Base-by-base conservation (phyloP, 2,888 invertebrate genomes). In the Adelognathus sp. region DNA sequence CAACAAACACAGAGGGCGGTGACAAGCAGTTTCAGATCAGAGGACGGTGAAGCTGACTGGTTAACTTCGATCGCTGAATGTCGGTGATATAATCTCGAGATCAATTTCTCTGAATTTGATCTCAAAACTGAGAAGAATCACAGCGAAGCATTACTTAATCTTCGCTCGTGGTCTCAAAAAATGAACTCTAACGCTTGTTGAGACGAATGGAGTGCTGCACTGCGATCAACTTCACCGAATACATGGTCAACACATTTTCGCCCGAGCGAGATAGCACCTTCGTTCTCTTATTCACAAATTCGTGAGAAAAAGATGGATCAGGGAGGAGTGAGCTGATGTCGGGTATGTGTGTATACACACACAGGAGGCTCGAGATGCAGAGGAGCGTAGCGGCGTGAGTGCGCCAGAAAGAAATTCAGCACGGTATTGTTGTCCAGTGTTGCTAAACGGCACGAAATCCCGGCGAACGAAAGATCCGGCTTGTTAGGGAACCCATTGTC, bases 401-500 rank as follows among this genome's bases (percentile, higher is more conserved):
- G 84, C 80, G 85, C 80, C 72, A 72, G 71, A 56, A 66, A 83
- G 82, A 83, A 82, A 76, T 85, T 79, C 80, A 71, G 79, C 84
- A 83, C 85, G 84, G 84, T 87, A 79, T 90, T 89, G 89, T 89
- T 85, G 86, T 79, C 63, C 85, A 84, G 88, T 86, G 79, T 79
- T 79, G 88, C 88, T 90, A 90, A 90, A 90, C 89, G 88, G 83
- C 87, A 77, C 84, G 81, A 86, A 79, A 86, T 84, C 85, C 76
- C 70, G 41, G 67, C 72, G 82, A 85, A 80, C 83, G 79, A 79
- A 83, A n/a, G 86, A 86, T 84, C 84, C 83, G 71, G 90, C 90
- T 90, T 89, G 90, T 90, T 90, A 90, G 87, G 83, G 46, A 41
- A 41, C 24, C 86, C 76, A 89, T 90, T 90, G 89, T 90, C 80